These are phyloP conservation scores for Zonotrichia albicollis DNA, from an alignment of 2,797 vertebrate genomes.

Conservation along the genomic window DNA sequence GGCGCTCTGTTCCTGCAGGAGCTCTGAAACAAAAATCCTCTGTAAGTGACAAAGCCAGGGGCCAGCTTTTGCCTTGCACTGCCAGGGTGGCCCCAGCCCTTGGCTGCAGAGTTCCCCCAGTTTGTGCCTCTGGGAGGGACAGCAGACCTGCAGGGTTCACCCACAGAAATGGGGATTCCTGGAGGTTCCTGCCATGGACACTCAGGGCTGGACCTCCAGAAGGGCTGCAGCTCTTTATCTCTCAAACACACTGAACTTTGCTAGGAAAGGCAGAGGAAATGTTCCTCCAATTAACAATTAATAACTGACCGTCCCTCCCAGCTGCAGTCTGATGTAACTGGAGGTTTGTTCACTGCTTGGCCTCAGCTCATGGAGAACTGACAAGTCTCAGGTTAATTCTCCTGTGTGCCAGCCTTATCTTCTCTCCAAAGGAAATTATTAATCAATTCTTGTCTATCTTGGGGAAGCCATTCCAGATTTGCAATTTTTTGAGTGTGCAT, in stretches of 20 bases:
- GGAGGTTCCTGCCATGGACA: neutral
- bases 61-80: neutral
- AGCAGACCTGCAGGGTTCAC: neutral
- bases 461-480: conserved; percentile 15
- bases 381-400: conserved; percentile 4
- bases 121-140: neutral
- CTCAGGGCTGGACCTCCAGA: neutral
- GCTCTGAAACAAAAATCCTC: neutral
- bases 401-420: conserved; percentile 6
- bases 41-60: neutral
- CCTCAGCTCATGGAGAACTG: neutral
- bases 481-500: neutral
- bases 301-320: conserved; percentile 6
- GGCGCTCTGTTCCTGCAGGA: neutral
- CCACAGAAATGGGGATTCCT: neutral
- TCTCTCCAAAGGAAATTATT: conserved; percentile 33
- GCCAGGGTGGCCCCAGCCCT: neutral
- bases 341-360: neutral
- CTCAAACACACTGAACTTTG: neutral
- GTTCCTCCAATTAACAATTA: neutral
- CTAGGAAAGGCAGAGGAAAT: neutral
- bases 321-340: neutral
- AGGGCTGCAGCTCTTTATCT: neutral
- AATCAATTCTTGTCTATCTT: conserved; percentile 10
- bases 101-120: neutral